Conservation (phyloP, 2,797 vertebrate genomes). For the Steatocranus sp. region DNA sequence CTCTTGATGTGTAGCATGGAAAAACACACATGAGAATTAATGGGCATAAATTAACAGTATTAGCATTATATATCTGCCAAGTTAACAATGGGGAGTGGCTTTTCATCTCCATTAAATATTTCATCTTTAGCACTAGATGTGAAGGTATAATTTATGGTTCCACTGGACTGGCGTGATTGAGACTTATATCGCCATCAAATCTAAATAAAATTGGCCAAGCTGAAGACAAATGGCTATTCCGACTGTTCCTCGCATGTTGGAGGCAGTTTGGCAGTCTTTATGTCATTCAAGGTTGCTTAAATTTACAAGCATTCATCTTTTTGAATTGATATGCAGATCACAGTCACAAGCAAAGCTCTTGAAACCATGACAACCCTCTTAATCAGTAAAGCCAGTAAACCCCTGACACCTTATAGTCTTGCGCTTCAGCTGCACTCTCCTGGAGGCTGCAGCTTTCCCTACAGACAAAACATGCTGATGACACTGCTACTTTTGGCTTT, state of each 20-base stretch:
- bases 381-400: neutral
- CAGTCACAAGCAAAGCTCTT: neutral
- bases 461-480: neutral
- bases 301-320: neutral
- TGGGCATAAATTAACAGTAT: neutral
- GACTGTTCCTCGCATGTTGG: neutral
- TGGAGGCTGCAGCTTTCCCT: neutral
- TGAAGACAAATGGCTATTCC: neutral
- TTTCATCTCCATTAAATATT: neutral
- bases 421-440: neutral
- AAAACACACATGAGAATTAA: neutral
- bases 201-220: rapidly evolving
- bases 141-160: neutral
- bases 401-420: neutral
- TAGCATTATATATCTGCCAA: neutral
- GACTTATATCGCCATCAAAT: neutral
- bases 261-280: neutral
- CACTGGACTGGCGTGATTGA: rapidly evolving
- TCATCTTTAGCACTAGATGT: neutral
- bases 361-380: neutral
- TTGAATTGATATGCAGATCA: neutral
- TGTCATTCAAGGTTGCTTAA: neutral
- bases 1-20: constrained; percentile 46
- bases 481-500: neutral
- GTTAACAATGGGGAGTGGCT: neutral